Percentiles rank a stretch among this genome's conserved stretches.
Evolutionary conservation across 2,888 invertebrate genomes (phyloP).

Genomic region (Drosophila picticornis): DNA sequence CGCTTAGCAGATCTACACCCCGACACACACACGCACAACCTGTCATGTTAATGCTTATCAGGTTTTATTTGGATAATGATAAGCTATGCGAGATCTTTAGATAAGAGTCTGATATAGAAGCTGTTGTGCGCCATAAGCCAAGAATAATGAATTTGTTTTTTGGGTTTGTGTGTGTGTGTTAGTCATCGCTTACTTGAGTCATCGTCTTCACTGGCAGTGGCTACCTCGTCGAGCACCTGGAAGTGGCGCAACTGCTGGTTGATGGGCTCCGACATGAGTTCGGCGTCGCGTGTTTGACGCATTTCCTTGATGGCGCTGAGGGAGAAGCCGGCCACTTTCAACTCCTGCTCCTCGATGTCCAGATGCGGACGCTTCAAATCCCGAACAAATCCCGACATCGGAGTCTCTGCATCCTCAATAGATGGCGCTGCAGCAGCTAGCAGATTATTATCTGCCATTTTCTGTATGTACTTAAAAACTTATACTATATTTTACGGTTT

Average conservation of each 20-base stretch:
- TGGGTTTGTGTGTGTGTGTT: neutral
- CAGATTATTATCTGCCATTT: constrained; percentile 34
- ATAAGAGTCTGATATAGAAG: constrained; percentile 52
- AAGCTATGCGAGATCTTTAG: constrained; percentile 59
- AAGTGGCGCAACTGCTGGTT: constrained; percentile 87
- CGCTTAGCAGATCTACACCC: constrained; percentile 8
- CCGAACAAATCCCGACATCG: neutral
- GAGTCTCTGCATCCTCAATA: neutral
- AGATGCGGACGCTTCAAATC: constrained; percentile 55
- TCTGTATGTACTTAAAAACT: constrained; percentile 38
- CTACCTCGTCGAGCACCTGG: constrained; percentile 89
- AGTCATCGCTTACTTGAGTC: constrained; percentile 66
- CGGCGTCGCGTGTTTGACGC: constrained; percentile 79
- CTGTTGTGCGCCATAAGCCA: constrained; percentile 24
- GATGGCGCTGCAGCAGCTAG: constrained; percentile 2
- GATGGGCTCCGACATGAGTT: constrained; percentile 70
- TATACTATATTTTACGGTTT: constrained; percentile 23
- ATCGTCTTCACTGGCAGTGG: constrained; percentile 85
- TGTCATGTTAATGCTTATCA: constrained; percentile 56
- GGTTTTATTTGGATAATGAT: constrained; percentile 66
- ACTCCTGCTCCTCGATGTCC: constrained; percentile 62
- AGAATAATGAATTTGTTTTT: neutral
- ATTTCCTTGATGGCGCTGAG: constrained; percentile 83
- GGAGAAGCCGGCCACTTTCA: constrained; percentile 83
- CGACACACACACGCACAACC: constrained; percentile 8